Conservation (phyloP, 2,888 invertebrate genomes). For the Cheiracanthium punctorium region DNA sequence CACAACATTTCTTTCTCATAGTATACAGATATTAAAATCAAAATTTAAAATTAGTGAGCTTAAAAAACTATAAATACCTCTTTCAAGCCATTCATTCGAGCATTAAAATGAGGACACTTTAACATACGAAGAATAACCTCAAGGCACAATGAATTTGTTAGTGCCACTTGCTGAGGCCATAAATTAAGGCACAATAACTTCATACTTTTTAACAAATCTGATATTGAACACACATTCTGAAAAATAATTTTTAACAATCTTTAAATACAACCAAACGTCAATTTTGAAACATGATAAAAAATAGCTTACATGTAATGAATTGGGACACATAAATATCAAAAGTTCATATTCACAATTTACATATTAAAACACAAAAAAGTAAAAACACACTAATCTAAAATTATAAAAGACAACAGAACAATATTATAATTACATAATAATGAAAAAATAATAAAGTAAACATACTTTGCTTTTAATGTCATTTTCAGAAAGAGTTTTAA, state of each 20-base stretch:
- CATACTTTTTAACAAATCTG: constrained; percentile 77
- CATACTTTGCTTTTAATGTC: constrained; percentile 78
- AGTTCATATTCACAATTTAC: not conserved
- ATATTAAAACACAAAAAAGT: not conserved
- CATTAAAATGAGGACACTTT: constrained; percentile 78
- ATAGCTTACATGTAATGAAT: no score
- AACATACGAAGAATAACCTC: constrained; percentile 77
- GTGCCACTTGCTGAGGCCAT: constrained; percentile 76
- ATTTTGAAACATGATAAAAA: no score
- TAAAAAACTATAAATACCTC: constrained; percentile 74
- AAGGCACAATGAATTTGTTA: constrained; percentile 75
- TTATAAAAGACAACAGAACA: no score
- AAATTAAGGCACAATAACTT: constrained; percentile 76
- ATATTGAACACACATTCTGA: constrained; percentile 76
- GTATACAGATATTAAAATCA: no score
- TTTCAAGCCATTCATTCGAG: constrained; percentile 78
- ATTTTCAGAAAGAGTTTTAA: constrained; percentile 76
- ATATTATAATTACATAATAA: no score
- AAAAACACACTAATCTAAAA: not conserved
- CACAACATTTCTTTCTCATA: no score
- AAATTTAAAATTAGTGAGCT: no score
- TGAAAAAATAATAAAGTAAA: constrained; percentile 5
- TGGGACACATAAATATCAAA: no score
- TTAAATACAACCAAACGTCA: no score
- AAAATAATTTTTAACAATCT: no score